Evolutionary conservation across 2,888 invertebrate genomes (phyloP).

Genomic region (Lasioglossum villosulum): DNA sequence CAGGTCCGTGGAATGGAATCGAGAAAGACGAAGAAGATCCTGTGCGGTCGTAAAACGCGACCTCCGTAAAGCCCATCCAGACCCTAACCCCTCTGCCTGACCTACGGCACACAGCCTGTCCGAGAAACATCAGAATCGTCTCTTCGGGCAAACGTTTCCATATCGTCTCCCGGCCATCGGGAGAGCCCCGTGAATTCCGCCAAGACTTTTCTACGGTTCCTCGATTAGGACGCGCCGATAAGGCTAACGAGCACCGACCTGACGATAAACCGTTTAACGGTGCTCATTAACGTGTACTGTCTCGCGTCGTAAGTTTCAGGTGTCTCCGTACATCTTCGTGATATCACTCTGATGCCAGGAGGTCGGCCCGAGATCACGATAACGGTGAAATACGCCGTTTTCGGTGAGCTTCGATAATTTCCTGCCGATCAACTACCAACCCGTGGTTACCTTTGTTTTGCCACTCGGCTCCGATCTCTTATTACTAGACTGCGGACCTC

Average conservation of each 20-base stretch:
- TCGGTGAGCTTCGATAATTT: slow-evolving; percentile 46
- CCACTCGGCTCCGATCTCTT: too few species aligned
- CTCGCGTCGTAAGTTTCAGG: slow-evolving; percentile 63
- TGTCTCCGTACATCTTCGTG: slow-evolving; percentile 53
- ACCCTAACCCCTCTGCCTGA: slow-evolving; percentile 46
- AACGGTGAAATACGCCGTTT: slow-evolving; percentile 56
- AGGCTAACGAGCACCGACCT: slow-evolving; percentile 72
- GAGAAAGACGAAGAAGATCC: slow-evolving; percentile 33
- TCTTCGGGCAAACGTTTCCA: slow-evolving; percentile 52
- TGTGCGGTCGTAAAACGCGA: slow-evolving; percentile 57
- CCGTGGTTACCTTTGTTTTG: not conserved
- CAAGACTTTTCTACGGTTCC: slow-evolving; percentile 49
- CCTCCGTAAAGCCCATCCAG: slow-evolving; percentile 36
- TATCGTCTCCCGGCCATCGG: slow-evolving; percentile 58
- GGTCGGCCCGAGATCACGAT: slow-evolving; percentile 58
- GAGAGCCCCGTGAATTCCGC: slow-evolving; percentile 52
- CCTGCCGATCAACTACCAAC: slow-evolving; percentile 34
- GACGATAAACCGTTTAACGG: slow-evolving; percentile 72
- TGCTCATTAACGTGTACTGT: slow-evolving; percentile 71
- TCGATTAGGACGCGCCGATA: slow-evolving; percentile 69
- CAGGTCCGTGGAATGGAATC: not conserved
- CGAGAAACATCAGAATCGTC: slow-evolving; percentile 50
- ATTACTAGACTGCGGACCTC: too few species aligned
- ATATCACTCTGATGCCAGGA: slow-evolving; percentile 59
- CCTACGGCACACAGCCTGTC: slow-evolving; percentile 52